Conservation (phyloP, 1,140 invertebrate species). For the Spodoptera frugiperda region DNA sequence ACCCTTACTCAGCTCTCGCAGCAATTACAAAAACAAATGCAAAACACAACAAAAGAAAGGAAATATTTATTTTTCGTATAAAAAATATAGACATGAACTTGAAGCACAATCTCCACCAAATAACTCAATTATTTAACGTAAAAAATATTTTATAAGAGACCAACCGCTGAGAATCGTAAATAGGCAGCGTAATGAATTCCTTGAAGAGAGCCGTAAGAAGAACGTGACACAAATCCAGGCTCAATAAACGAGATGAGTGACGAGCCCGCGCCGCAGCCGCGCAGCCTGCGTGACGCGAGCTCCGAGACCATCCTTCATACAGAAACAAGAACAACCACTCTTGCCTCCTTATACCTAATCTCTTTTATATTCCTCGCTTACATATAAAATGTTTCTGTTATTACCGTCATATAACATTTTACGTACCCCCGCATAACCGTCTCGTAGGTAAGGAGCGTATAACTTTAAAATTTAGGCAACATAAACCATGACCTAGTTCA, state of each 20-base stretch:
- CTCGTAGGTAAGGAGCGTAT: neutral
- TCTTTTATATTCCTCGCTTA: constrained; percentile 34
- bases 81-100: constrained; percentile 12
- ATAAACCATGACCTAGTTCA: constrained; percentile 14
- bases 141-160: constrained; percentile 42
- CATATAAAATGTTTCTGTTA: constrained; percentile 42
- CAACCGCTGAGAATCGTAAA: constrained; percentile 50
- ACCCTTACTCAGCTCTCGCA: too few species aligned
- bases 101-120: constrained; percentile 5
- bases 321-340: constrained; percentile 47
- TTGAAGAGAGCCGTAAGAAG: constrained; percentile 55
- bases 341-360: constrained; percentile 42
- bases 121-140: constrained; percentile 46
- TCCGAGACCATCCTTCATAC: constrained; percentile 45
- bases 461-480: constrained; percentile 12
- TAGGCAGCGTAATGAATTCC: constrained; percentile 60
- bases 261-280: constrained; percentile 35
- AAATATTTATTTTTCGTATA: neutral
- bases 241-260: constrained; percentile 62
- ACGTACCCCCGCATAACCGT: constrained; percentile 33
- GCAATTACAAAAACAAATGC: too few species aligned
- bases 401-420: constrained; percentile 42
- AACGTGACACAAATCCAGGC: constrained; percentile 68
- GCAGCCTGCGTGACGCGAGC: constrained; percentile 46
- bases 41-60: neutral